These are phyloP conservation scores for Steatocranus sp. DNA, from an alignment of 2,797 vertebrate species.

Conservation along the genomic window DNA sequence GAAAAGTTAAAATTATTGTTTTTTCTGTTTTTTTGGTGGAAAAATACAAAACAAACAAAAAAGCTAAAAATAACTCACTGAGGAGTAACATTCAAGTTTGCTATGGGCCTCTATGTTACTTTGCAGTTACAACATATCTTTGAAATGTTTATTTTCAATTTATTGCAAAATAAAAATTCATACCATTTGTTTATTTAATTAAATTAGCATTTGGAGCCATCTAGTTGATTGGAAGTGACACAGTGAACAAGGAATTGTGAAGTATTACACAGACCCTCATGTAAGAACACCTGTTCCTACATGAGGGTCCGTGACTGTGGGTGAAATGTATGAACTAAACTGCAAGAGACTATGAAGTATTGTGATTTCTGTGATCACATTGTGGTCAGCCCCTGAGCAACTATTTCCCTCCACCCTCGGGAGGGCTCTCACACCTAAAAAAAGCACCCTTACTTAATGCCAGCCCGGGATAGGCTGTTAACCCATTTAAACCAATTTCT, in stretches of 20 bases:
- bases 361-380: conserved; percentile 24
- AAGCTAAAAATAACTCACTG: neutral
- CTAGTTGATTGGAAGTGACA: neutral
- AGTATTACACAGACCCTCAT: neutral
- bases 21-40: neutral
- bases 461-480: neutral
- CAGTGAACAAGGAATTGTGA: neutral
- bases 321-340: neutral
- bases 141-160: neutral
- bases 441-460: conserved; percentile 19
- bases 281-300: neutral
- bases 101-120: neutral
- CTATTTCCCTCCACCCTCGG: conserved; percentile 16
- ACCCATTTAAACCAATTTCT: conserved; percentile 60
- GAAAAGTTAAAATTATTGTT: neutral
- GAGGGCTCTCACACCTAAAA: conserved; percentile 48
- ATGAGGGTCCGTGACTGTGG: neutral
- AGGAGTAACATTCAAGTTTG: neutral
- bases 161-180: neutral
- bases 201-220: neutral
- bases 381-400: conserved; percentile 17
- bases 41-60: neutral
- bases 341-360: neutral
- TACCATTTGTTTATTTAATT: neutral
- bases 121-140: too few species aligned